These are phyloP conservation scores for Phenganax stokvisi DNA, from an alignment of 92 coral and sea anemone species.

Conservation along the genomic window DNA sequence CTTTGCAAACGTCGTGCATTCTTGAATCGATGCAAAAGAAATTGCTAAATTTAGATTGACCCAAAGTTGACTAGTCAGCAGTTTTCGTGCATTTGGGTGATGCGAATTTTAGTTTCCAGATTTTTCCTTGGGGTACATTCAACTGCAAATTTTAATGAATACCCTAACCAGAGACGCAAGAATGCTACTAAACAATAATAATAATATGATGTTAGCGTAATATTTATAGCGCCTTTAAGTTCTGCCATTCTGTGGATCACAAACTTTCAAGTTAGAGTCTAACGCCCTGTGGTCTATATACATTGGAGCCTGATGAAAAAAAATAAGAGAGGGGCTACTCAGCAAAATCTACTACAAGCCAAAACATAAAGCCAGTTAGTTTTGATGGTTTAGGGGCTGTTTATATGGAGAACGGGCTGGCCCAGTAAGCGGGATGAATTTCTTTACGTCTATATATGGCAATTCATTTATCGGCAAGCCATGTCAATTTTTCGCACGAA, in stretches of 20 bases:
- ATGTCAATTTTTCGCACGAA: too few relatives aligned
- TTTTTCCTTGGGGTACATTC: constrained; percentile 4
- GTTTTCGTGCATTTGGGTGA: constrained; percentile 9
- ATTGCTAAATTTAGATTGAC: background rate
- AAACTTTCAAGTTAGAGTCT: background rate
- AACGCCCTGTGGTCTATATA: constrained; percentile 27
- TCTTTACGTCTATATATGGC: too few relatives aligned
- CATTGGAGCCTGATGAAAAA: too few relatives aligned
- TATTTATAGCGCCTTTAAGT: background rate
- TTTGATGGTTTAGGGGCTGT: too few relatives aligned
- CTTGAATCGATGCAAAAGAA: background rate
- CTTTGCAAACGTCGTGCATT: background rate
- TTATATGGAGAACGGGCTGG: too few relatives aligned
- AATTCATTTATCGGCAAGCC: too few relatives aligned
- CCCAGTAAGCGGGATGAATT: too few relatives aligned
- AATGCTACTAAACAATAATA: background rate
- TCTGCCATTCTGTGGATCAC: constrained; percentile 36
- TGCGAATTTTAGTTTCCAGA: background rate
- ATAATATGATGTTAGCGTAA: constrained; percentile 2
- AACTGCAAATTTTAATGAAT: background rate
- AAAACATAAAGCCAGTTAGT: too few relatives aligned
- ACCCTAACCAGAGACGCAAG: constrained; percentile 20
- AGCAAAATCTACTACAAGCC: too few relatives aligned
- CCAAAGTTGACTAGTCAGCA: constrained; percentile 12
- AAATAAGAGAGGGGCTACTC: too few relatives aligned